A percentile compares a stretch with the other conserved stretches of the same genome.
Evolutionary conservation across 2,888 invertebrate genomes (phyloP).

Genomic region (Lithophane ornitopus): DNA sequence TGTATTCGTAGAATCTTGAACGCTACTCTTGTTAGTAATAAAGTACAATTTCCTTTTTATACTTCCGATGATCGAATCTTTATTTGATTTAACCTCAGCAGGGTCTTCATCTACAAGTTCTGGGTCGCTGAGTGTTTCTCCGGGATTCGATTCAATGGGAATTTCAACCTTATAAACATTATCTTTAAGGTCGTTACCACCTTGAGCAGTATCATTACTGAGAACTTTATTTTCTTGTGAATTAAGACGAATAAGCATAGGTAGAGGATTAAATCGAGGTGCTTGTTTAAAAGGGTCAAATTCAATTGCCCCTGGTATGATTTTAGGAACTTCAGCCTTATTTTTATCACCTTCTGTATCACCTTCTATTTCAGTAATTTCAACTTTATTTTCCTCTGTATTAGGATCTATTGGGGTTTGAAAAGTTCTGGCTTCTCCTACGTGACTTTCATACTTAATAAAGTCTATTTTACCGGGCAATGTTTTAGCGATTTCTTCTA

Average conservation of each 20-base stretch:
- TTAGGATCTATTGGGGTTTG: background rate
- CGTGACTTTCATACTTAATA: conserved; percentile 24
- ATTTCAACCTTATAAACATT: conserved; percentile 19
- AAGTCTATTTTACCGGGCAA: conserved; percentile 33
- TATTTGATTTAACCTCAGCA: conserved; percentile 22
- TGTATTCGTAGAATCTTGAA: conserved; percentile 24
- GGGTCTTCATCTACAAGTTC: conserved; percentile 57
- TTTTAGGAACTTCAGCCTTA: conserved; percentile 8
- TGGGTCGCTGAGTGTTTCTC: conserved; percentile 57
- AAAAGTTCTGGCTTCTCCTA: conserved; percentile 21
- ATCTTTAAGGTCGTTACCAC: conserved; percentile 3
- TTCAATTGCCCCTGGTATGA: background rate
- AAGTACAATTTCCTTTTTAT: conserved; percentile 57
- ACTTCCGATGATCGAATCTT: conserved; percentile 35
- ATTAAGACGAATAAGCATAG: conserved; percentile 45
- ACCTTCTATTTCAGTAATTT: conserved; percentile 6
- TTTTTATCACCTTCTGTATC: background rate
- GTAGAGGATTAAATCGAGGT: conserved; percentile 29
- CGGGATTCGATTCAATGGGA: conserved; percentile 23
- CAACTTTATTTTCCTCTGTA: conserved; percentile 4
- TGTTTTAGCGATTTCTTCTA: conserved; percentile 38
- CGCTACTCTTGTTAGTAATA: conserved; percentile 34
- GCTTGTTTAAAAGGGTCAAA: conserved; percentile 35
- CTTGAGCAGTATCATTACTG: background rate
- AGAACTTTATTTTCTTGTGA: conserved; percentile 34